Evolutionary conservation across 2,113 vertebrate genomes (phyloP), one percentile per base, ranked within the genome.

Genomic region (Plecturocebus donacophilus): DNA sequence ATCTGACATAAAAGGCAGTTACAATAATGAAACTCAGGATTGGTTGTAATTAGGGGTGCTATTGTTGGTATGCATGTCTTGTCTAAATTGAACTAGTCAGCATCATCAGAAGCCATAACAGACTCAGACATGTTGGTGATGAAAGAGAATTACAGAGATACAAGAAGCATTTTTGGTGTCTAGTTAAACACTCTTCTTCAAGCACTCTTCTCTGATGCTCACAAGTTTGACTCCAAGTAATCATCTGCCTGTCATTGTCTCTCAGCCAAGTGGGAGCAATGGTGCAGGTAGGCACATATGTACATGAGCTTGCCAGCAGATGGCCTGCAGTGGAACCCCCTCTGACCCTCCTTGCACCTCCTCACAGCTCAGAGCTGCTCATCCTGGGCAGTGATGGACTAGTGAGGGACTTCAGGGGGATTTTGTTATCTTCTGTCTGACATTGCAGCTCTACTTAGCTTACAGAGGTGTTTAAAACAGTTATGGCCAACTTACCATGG

Each of bases 141-240:
- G 19, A 75, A 23, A 92, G 85, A 23, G 73, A 52, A 91, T 92
- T 97, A 56, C 35, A 81, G 79, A 93, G 71, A 83, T n/a, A 9
- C 20, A 54, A 13, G 70, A 71, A 92, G 76, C 80, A 30, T 45
- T 64, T 89, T 45, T 95, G 61, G 73, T 91, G 75, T 86, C 64
- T 80, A 81, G 2, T 73, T 61, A 89, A 25, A 76, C 16, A 10
- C 47, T 56, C 9, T 90, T 64, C 5, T 80, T 70, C 16, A 0
- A 13, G 23, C 0, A 13, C 42, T 89, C n/a, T 95, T 90, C 11
- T 85, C 0, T 76, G 52, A 45, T 96, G 64, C 47, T 54, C 0
- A 71, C n/a, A n/a, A 66, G 52, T 64, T 84, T 96, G 77, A 35
- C 58, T 42, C 0, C 82, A 54, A 56, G 64, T 70, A 91, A 2